phyloP scores from a whole-genome alignment of 2,888 invertebrate species.

The Lysandra coridon region DNA sequence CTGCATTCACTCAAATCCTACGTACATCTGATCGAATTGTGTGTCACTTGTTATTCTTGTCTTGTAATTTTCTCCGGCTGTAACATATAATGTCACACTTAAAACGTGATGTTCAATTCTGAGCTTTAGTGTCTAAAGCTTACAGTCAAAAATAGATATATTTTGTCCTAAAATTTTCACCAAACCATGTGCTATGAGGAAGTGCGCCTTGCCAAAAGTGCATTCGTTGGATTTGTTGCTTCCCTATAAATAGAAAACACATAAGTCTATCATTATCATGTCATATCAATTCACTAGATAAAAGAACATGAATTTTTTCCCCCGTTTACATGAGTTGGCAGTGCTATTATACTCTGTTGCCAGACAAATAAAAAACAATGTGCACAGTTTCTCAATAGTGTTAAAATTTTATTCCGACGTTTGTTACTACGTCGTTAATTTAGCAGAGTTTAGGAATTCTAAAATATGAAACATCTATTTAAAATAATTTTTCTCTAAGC shows the following conservation, averaged over 20 bases:
- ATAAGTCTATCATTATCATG: constrained; percentile 31
- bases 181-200: constrained; percentile 47
- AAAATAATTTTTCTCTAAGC: too few species aligned
- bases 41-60: constrained; percentile 62
- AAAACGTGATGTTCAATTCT: constrained; percentile 18
- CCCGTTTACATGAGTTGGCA: neutral
- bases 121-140: neutral
- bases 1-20: constrained; percentile 65
- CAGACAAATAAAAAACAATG: constrained; percentile 13
- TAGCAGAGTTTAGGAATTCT: too few species aligned
- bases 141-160: constrained; percentile 35
- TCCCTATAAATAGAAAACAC: constrained; percentile 42
- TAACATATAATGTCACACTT: constrained; percentile 65
- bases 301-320: constrained; percentile 9
- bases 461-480: too few species aligned
- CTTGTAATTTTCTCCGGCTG: constrained; percentile 59
- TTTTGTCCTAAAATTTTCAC: constrained; percentile 42
- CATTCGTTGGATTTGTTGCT: constrained; percentile 46
- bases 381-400: neutral
- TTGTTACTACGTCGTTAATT: neutral
- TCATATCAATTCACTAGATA: constrained; percentile 11
- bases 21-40: constrained; percentile 66
- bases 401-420: neutral
- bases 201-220: constrained; percentile 54
- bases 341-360: neutral